phyloP scores from a whole-genome alignment of 2,797 vertebrate species.

The Microchirus variegatus region DNA sequence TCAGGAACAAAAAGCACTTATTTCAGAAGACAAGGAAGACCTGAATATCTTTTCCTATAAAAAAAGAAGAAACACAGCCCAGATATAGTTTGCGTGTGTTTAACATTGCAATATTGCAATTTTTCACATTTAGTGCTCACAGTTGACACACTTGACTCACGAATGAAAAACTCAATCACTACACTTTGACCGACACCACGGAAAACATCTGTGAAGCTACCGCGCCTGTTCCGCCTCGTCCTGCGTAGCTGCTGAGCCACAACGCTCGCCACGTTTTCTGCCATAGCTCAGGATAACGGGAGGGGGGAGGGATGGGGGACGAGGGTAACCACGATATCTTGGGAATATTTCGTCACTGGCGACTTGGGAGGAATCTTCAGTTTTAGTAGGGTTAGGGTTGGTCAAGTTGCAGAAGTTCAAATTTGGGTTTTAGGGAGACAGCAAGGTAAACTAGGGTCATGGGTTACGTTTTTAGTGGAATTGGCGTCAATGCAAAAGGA shows the following conservation, averaged over 20 bases:
- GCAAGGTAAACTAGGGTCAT: too few relatives aligned
- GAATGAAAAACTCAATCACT: slow-evolving; percentile 88
- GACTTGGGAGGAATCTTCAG: too few relatives aligned
- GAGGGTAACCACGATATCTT: too few relatives aligned
- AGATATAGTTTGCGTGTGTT: slow-evolving; percentile 76
- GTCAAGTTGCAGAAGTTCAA: too few relatives aligned
- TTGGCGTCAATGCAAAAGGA: background rate
- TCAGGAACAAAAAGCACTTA: slow-evolving; percentile 98
- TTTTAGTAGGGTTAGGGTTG: too few relatives aligned
- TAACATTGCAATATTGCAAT: slow-evolving; percentile 91
- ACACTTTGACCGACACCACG: slow-evolving; percentile 87
- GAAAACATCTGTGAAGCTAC: slow-evolving; percentile 75
- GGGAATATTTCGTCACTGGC: too few relatives aligned
- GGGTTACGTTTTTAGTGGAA: background rate
- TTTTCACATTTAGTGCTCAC: slow-evolving; percentile 92
- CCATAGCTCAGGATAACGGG: slow-evolving; percentile 53
- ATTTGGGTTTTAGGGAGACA: too few relatives aligned
- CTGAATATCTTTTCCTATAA: slow-evolving; percentile 91
- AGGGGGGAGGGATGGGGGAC: slow-evolving; percentile 13
- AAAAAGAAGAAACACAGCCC: slow-evolving; percentile 89
- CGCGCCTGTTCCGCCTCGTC: slow-evolving; percentile 57
- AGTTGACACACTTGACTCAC: slow-evolving; percentile 92
- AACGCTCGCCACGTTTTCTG: slow-evolving; percentile 31
- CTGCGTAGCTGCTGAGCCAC: slow-evolving; percentile 30
- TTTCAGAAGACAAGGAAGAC: slow-evolving; percentile 99